Evolutionary conservation across 2,797 vertebrate species (phyloP).

Genomic region (Alca torda): DNA sequence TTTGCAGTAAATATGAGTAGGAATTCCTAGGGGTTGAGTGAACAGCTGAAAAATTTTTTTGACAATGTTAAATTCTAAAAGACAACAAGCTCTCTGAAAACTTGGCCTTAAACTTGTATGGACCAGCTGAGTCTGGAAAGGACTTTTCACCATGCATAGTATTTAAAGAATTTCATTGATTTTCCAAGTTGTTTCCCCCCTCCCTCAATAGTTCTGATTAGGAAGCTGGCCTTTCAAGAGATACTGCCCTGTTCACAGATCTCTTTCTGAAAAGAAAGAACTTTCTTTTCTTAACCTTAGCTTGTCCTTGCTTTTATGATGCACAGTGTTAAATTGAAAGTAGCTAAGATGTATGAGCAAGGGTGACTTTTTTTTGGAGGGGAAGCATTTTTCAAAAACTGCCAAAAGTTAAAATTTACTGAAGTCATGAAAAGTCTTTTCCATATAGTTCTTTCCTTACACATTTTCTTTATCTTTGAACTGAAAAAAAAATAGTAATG

Average conservation of each 20-base stretch:
- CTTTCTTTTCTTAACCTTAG: conserved; percentile 28
- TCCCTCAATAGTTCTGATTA: neutral
- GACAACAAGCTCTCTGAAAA: neutral
- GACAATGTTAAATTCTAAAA: neutral
- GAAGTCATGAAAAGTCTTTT: conserved; percentile 12
- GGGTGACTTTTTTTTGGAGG: neutral
- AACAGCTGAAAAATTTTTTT: neutral
- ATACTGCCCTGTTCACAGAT: neutral
- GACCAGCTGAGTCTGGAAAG: neutral
- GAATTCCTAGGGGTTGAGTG: neutral
- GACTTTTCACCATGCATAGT: neutral
- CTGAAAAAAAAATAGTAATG: neutral
- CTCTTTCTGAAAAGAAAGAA: neutral
- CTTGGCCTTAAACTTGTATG: neutral
- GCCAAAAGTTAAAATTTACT: conserved; percentile 1
- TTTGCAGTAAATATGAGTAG: neutral
- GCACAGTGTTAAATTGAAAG: conserved; percentile 22
- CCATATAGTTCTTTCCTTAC: neutral
- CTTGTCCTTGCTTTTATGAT: conserved; percentile 35
- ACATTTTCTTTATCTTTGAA: conserved; percentile 36
- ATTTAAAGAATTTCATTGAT: neutral
- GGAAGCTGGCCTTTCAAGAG: neutral
- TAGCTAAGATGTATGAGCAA: neutral
- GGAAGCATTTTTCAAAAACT: conserved; percentile 16
- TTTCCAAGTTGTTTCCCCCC: neutral